Conservation (phyloP, 2,797 vertebrate genomes). For the Menidia menidia region DNA sequence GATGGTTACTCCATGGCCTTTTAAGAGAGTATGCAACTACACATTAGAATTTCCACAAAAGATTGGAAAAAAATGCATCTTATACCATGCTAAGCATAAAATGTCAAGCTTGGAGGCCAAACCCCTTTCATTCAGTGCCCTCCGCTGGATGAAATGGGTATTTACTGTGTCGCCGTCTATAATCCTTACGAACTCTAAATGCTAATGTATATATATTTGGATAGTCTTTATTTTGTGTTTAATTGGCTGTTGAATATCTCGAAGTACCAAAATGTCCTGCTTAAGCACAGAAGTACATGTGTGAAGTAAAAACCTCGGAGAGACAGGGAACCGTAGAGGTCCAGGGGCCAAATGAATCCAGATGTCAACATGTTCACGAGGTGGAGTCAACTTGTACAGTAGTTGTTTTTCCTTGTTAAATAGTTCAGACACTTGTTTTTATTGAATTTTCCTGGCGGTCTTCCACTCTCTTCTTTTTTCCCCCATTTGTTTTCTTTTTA, state of each 20-base stretch:
- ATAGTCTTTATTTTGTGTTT: not conserved
- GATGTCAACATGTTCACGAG: slow-evolving; percentile 76
- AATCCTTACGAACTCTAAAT: not conserved
- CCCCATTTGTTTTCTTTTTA: slow-evolving; percentile 40
- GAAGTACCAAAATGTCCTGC: slow-evolving; percentile 13
- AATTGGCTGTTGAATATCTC: not conserved
- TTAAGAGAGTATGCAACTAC: not conserved
- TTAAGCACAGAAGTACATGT: slow-evolving; percentile 40
- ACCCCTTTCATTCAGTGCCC: not conserved
- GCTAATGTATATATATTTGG: too few species aligned
- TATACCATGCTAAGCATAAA: not conserved
- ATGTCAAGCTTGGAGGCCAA: not conserved
- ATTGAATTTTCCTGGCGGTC: slow-evolving; percentile 54
- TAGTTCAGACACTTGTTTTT: slow-evolving; percentile 63
- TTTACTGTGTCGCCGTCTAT: not conserved
- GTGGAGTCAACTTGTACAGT: slow-evolving; percentile 75
- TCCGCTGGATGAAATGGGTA: not conserved
- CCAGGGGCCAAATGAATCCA: slow-evolving; percentile 77
- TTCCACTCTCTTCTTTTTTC: slow-evolving; percentile 27
- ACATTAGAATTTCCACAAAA: not conserved
- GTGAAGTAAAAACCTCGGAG: slow-evolving; percentile 62
- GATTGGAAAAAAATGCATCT: not conserved
- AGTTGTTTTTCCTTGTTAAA: slow-evolving; percentile 76
- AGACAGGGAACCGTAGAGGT: slow-evolving; percentile 58
- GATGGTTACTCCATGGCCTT: not conserved